phyloP scores from a whole-genome alignment of 2,888 invertebrate genomes.

The Endotricha flammealis region DNA sequence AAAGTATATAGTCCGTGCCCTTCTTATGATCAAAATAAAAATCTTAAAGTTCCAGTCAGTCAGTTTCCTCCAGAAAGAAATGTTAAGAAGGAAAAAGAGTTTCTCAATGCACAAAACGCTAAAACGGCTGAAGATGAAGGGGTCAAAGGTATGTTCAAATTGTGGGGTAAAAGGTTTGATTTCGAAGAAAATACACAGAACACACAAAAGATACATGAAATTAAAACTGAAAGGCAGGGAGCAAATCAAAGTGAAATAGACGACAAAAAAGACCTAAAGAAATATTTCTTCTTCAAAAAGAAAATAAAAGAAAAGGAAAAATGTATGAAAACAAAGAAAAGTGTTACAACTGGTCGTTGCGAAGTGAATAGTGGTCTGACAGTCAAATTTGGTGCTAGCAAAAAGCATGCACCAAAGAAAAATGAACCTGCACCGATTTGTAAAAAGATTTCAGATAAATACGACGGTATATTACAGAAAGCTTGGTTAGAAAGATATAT shows the following conservation, averaged over 20 bases:
- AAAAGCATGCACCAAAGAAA: neutral
- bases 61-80: slow-evolving; percentile 19
- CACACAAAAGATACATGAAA: no score
- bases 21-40: slow-evolving; percentile 16
- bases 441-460: slow-evolving; percentile 23
- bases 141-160: slow-evolving; percentile 56
- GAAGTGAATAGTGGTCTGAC: slow-evolving; percentile 51
- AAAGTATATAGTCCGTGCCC: slow-evolving; percentile 35
- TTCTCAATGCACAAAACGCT: no score
- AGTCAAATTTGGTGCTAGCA: slow-evolving; percentile 36
- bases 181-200: no score
- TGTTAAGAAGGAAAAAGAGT: slow-evolving; percentile 24
- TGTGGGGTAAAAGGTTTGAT: slow-evolving; percentile 59
- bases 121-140: slow-evolving; percentile 41
- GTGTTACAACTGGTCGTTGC: slow-evolving; percentile 51
- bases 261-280: slow-evolving; percentile 38
- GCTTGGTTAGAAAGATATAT: slow-evolving; percentile 50
- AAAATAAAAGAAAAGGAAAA: slow-evolving; percentile 36
- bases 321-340: slow-evolving; percentile 39
- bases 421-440: neutral
- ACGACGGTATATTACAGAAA: slow-evolving; percentile 35
- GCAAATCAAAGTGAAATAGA: slow-evolving; percentile 20
- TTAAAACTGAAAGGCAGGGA: neutral
- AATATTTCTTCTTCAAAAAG: slow-evolving; percentile 56
- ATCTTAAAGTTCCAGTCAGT: slow-evolving; percentile 19